phyloP scores from a whole-genome alignment of 2,113 vertebrate genomes.

The Cololabis saira region DNA sequence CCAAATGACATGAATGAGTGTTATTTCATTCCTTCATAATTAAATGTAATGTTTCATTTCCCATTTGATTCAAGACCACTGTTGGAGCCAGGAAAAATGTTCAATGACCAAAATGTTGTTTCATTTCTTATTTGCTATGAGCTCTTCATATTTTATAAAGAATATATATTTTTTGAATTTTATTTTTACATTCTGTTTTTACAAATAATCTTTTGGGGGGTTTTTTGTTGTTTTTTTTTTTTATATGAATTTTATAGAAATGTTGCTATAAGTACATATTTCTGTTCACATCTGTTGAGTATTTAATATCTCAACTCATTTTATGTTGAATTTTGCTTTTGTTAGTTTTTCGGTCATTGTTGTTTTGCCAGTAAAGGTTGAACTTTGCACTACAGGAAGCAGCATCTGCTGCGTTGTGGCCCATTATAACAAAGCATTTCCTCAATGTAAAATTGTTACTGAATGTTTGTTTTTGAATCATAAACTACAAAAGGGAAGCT shows the following conservation, averaged over 20 bases:
- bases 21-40: slow-evolving; percentile 18
- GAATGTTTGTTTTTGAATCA: slow-evolving; percentile 45
- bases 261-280: slow-evolving; percentile 22
- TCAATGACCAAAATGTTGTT: slow-evolving; percentile 61
- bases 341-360: slow-evolving; percentile 3
- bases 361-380: slow-evolving; percentile 31
- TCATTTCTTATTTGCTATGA: slow-evolving; percentile 36
- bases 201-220: slow-evolving; percentile 8
- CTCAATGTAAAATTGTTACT: slow-evolving; percentile 42
- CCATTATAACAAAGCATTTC: slow-evolving; percentile 25
- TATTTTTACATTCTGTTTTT: slow-evolving; percentile 54
- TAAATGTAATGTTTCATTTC: neutral
- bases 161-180: slow-evolving; percentile 38
- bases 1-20: slow-evolving; percentile 30
- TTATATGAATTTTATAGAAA: slow-evolving; percentile 19
- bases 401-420: neutral
- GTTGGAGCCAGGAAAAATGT: slow-evolving; percentile 24
- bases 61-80: slow-evolving; percentile 23
- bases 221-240: too few relatives aligned
- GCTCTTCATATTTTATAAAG: slow-evolving; percentile 54
- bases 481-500: slow-evolving; percentile 29
- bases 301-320: slow-evolving; percentile 21
- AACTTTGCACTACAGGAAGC: slow-evolving; percentile 63
- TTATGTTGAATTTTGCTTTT: neutral
- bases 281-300: slow-evolving; percentile 22